These are phyloP conservation scores for Dryococelus australis DNA, from an alignment of 2,888 invertebrate genomes.

Conservation along the genomic window DNA sequence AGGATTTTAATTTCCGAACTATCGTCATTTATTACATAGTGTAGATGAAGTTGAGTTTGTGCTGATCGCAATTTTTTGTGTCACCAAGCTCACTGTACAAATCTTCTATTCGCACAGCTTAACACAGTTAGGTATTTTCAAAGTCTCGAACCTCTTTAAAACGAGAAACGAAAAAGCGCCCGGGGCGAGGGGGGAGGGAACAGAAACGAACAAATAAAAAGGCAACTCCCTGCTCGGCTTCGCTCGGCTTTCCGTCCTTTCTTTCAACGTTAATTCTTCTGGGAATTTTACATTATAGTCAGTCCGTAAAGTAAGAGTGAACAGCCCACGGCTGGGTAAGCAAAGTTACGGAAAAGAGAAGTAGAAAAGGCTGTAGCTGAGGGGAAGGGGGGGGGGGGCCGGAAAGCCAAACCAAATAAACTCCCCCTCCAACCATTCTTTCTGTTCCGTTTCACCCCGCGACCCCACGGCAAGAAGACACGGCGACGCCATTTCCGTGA, in stretches of 20 bases:
- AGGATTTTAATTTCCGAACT: no score
- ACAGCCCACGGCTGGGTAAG: not conserved
- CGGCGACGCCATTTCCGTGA: not conserved
- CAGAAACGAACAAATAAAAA: not conserved
- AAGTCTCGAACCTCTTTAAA: no score
- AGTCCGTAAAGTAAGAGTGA: not conserved
- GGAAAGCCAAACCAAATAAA: constrained; percentile 22
- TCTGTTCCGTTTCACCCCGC: not conserved
- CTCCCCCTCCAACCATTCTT: not conserved
- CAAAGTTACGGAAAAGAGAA: not conserved
- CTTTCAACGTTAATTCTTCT: constrained; percentile 12
- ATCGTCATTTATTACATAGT: no score
- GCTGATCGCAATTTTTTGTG: no score
- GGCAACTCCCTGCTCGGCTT: not conserved
- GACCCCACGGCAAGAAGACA: not conserved
- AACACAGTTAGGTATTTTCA: no score
- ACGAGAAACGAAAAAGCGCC: no score
- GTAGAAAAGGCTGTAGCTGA: no score
- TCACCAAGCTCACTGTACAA: no score
- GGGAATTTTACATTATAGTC: not conserved
- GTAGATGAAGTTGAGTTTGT: no score
- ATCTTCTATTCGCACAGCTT: no score
- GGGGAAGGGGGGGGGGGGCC: not conserved
- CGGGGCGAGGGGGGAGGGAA: no score
- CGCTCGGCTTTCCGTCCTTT: not conserved